Evolutionary conservation across 2,888 invertebrate species (phyloP).

Genomic region (Ischnus inquisitorius): DNA sequence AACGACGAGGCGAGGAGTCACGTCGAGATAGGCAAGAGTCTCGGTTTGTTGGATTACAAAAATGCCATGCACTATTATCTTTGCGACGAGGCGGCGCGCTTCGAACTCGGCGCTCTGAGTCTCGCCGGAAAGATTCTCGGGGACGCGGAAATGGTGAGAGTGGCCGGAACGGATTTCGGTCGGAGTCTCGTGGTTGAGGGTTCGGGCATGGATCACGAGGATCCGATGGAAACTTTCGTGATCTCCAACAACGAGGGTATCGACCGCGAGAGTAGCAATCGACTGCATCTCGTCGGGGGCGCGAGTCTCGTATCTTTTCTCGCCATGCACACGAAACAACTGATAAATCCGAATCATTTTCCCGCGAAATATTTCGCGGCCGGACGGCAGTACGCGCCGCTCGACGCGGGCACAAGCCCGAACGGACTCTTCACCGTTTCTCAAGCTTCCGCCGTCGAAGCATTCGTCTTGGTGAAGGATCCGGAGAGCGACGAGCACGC

Average conservation of each 20-base stretch:
- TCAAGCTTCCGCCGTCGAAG: slow-evolving; percentile 90
- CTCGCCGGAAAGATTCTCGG: slow-evolving; percentile 84
- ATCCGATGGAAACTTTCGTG: slow-evolving; percentile 87
- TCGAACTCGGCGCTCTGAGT: slow-evolving; percentile 88
- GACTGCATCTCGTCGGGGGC: slow-evolving; percentile 91
- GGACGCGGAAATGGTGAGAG: slow-evolving; percentile 87
- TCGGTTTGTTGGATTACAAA: slow-evolving; percentile 87
- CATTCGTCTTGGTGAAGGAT: slow-evolving; percentile 87
- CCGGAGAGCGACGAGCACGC: slow-evolving; percentile 85
- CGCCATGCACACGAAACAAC: slow-evolving; percentile 90
- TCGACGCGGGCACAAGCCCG: slow-evolving; percentile 78
- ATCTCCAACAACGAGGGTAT: slow-evolving; percentile 87
- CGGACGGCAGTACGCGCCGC: slow-evolving; percentile 90
- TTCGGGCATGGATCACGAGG: slow-evolving; percentile 88
- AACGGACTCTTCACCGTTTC: slow-evolving; percentile 89
- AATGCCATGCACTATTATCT: slow-evolving; percentile 89
- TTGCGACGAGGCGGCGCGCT: slow-evolving; percentile 90
- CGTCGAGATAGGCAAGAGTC: slow-evolving; percentile 87
- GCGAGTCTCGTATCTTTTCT: slow-evolving; percentile 91
- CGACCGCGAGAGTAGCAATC: slow-evolving; percentile 86
- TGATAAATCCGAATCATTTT: slow-evolving; percentile 88
- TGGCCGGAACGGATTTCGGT: slow-evolving; percentile 92
- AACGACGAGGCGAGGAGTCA: slow-evolving; percentile 82
- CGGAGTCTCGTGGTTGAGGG: slow-evolving; percentile 92
- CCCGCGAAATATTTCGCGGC: slow-evolving; percentile 90